phyloP scores from a whole-genome alignment of 2,113 vertebrate species.

The Zapornia atra region DNA sequence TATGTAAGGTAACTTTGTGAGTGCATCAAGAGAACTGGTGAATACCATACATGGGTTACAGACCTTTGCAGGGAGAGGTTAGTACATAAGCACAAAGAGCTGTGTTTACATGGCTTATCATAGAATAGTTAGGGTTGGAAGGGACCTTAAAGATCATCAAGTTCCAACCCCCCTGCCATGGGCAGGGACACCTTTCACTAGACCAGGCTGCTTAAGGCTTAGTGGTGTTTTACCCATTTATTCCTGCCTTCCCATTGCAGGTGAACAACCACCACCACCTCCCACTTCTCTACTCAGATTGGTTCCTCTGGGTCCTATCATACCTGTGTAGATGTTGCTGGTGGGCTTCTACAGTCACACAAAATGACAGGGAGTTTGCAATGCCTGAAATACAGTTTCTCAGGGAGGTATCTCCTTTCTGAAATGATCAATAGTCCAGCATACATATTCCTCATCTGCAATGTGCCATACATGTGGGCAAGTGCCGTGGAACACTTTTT shows the following conservation, averaged over 20 bases:
- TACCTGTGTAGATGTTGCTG: neutral
- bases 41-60: neutral
- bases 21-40: neutral
- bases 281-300: neutral
- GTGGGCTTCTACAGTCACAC: neutral
- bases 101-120: neutral
- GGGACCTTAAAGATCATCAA: too few species aligned
- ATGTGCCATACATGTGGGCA: neutral
- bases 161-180: too few species aligned
- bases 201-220: too few species aligned
- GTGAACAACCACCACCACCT: neutral
- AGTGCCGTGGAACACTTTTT: neutral
- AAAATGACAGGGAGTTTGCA: neutral
- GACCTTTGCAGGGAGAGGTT: neutral
- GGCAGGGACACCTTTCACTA: too few species aligned
- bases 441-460: neutral
- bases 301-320: too few species aligned
- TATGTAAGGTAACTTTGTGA: neutral
- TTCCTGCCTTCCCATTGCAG: neutral
- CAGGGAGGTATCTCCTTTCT: neutral
- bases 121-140: too few species aligned
- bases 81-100: neutral
- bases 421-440: neutral
- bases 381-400: neutral
- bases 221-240: neutral